These are phyloP conservation scores for Bursaphelenchus okinawaensis DNA, from an alignment of 2,888 invertebrate genomes.

Conservation along the genomic window DNA sequence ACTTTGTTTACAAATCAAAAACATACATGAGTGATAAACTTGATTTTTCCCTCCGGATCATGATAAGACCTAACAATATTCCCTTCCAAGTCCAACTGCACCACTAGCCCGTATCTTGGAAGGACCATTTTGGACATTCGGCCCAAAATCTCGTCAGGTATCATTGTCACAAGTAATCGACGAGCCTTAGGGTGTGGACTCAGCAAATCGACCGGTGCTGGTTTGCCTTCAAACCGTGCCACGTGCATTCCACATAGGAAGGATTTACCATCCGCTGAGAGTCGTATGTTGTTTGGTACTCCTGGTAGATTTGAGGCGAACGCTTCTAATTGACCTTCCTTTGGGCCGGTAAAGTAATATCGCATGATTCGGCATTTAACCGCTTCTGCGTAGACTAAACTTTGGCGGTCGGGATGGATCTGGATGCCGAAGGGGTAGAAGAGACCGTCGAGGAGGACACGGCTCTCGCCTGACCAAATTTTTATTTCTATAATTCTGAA, in stretches of 20 bases:
- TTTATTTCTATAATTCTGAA: constrained; percentile 68
- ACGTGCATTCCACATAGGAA: constrained; percentile 10
- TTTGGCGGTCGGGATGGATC: constrained; percentile 75
- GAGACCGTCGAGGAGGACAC: constrained; percentile 71
- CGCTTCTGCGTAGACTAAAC: constrained; percentile 75
- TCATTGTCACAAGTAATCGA: background rate
- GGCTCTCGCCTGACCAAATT: constrained; percentile 71
- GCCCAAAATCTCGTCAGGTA: background rate
- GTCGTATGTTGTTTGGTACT: constrained; percentile 68
- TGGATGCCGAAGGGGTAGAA: constrained; percentile 81
- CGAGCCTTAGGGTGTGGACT: background rate
- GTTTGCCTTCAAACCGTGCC: background rate
- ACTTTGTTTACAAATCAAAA: no score
- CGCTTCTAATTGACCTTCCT: constrained; percentile 73
- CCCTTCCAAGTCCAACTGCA: constrained; percentile 6
- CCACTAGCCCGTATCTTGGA: background rate
- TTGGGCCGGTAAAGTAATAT: constrained; percentile 74
- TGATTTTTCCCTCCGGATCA: background rate
- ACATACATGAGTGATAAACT: constrained; percentile 1
- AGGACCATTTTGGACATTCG: background rate
- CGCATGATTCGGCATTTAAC: constrained; percentile 62
- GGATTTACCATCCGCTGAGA: constrained; percentile 19
- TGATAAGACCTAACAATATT: constrained; percentile 4
- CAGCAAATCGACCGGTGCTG: background rate
- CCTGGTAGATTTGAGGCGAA: constrained; percentile 71